Base-by-base conservation (phyloP, 1,140 invertebrate species). In the Bombus polaris region DNA sequence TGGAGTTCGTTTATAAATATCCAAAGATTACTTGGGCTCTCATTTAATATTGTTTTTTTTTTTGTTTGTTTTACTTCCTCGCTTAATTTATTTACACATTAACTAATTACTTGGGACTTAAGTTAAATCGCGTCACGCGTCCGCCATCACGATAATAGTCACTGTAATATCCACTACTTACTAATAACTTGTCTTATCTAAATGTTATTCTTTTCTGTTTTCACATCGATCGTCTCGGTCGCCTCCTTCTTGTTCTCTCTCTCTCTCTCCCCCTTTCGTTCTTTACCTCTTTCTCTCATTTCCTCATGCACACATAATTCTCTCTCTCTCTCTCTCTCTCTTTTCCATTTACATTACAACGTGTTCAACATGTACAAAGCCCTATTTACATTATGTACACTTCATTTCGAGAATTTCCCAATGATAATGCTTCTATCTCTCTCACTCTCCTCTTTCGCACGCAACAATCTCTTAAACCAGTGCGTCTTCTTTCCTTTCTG, bases 291-390 rank as follows among this genome's bases (percentile, higher is more conserved):
- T 42, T 59, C 47, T 42, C 53, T 68, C 80, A 42, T 25, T 62
- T 82, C 18, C n/a, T 62, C 62, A 44, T 15, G 32, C 68, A 81
- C 53, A 72, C 79, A 62, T 37, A n/a, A 42, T 28, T 53, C 66
- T 65, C 57, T 25, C 70, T 74, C 81, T 57, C 71, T 76, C 37
- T 73, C 75, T 39, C 39, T 87, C 18, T 78, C 35, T n/a, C 81
- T 87, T 73, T 88, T 87, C 92, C 93, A 92, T 94, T 94, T 94
- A 94, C 93, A 94, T 94, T 94, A 95, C 92, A 95, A 94, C 42
- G 92, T 95, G 93, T 94, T 94, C 93, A 94, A 95, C 94, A 95
- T 95, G 94, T 95, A 95, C 94, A 95, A 95, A 94, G 94, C 93
- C 91, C 62, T 95, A 95, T 95, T 91, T 95, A 95, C 94, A 95